phyloP scores from a whole-genome alignment of 2,888 invertebrate genomes.

The Athalia rosae region DNA sequence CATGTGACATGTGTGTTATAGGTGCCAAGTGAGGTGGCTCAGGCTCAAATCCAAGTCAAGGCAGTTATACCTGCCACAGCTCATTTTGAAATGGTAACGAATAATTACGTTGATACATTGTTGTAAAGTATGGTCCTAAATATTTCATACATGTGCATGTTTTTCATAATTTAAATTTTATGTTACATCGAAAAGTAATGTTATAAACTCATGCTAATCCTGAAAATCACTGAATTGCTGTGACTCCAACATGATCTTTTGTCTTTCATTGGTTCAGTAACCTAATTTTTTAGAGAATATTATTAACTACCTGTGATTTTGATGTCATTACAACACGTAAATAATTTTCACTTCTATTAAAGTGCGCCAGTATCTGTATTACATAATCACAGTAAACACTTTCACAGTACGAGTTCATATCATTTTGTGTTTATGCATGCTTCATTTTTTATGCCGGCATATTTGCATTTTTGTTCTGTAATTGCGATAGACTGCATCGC shows the following conservation, averaged over 20 bases:
- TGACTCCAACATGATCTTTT: neutral
- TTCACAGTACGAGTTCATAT: conserved; percentile 52
- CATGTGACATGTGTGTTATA: conserved; percentile 62
- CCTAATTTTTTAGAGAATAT: neutral
- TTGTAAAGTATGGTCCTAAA: neutral
- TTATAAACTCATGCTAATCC: conserved; percentile 29
- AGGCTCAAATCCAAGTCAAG: conserved; percentile 70
- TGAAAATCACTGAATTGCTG: neutral
- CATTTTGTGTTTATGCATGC: conserved; percentile 67
- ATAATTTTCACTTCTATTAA: neutral
- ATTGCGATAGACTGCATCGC: conserved; percentile 8
- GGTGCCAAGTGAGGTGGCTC: conserved; percentile 71
- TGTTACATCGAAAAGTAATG: conserved; percentile 21
- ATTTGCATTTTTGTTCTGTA: conserved; percentile 61
- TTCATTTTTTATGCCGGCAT: conserved; percentile 71
- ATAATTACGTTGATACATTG: conserved; percentile 46
- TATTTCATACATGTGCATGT: conserved; percentile 13
- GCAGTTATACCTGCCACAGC: conserved; percentile 67
- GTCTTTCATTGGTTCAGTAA: neutral
- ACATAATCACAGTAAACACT: neutral
- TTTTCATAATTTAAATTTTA: neutral
- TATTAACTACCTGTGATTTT: neutral
- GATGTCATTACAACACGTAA: neutral
- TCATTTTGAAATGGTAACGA: conserved; percentile 72
- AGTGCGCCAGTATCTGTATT: neutral